Evolutionary conservation across 2,888 invertebrate genomes (phyloP).

Genomic region (Spialia ferax): DNA sequence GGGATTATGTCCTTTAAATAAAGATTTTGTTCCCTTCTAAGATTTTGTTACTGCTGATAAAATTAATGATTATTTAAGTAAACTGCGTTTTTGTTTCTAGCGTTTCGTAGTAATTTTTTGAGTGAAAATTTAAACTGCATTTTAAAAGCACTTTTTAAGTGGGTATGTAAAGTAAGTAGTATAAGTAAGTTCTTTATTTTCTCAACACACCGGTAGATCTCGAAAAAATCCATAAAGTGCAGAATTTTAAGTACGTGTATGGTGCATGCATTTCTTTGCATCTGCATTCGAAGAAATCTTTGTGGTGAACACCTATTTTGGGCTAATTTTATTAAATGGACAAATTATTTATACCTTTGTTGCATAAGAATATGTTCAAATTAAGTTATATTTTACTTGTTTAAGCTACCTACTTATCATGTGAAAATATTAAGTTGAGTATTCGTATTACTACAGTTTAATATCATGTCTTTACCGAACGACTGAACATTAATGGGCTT

Average conservation of each 20-base stretch:
- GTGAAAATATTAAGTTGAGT: too few species aligned
- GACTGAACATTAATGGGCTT: background rate
- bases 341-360: too few species aligned
- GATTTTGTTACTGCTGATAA: background rate
- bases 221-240: background rate
- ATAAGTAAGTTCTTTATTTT: too few species aligned
- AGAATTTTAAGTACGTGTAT: background rate
- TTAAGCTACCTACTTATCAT: too few species aligned
- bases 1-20: constrained; percentile 14
- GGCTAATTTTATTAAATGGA: too few species aligned
- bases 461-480: background rate
- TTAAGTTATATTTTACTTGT: too few species aligned
- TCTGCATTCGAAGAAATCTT: background rate
- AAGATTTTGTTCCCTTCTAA: background rate
- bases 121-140: background rate
- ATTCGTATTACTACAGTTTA: background rate
- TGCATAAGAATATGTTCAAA: background rate
- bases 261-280: too few species aligned
- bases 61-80: background rate
- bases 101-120: background rate
- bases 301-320: too few species aligned
- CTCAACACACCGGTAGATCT: background rate
- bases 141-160: too few species aligned
- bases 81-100: background rate
- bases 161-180: too few species aligned